phyloP scores from a whole-genome alignment of 2,797 vertebrate species.

The Tragelaphus eurycerus region DNA sequence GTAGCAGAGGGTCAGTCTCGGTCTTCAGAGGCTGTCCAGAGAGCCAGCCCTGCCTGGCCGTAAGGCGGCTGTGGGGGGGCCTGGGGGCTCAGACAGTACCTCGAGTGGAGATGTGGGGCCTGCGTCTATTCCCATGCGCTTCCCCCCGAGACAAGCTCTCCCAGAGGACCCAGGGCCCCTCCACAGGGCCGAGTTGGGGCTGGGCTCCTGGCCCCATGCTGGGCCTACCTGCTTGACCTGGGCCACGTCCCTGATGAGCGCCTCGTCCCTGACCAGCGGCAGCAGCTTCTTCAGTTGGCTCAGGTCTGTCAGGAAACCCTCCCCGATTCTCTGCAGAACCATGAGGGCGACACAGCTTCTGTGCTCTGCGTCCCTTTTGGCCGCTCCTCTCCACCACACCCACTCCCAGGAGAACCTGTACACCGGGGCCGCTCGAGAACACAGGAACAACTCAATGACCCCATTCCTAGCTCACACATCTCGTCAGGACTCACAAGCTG shows the following conservation, averaged over 20 bases:
- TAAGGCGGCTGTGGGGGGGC: neutral
- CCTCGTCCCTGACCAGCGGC: conserved; percentile 83
- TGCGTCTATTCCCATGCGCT: rapidly evolving
- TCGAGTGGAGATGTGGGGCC: neutral
- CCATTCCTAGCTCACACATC: neutral
- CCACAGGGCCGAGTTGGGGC: neutral
- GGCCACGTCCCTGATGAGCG: conserved; percentile 88
- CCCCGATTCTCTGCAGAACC: conserved; percentile 86
- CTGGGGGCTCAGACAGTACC: rapidly evolving
- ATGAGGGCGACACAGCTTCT: neutral
- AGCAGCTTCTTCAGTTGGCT: conserved; percentile 88
- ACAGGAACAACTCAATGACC: neutral
- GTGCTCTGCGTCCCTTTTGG: neutral
- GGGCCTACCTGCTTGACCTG: conserved; percentile 89
- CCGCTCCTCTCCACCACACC: neutral
- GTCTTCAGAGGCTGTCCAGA: too few species aligned
- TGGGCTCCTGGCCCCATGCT: neutral
- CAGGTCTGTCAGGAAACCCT: conserved; percentile 89
- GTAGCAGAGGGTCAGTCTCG: neutral
- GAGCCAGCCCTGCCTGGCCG: rapidly evolving
- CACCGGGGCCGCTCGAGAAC: neutral
- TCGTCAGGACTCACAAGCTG: neutral
- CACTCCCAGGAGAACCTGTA: neutral
- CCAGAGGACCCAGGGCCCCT: neutral
- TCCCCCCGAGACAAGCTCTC: neutral